A percentile compares a stretch with the other conserved stretches of the same genome.
Conservation (phyloP, 2,888 invertebrate species). For the Nomada fucata region DNA sequence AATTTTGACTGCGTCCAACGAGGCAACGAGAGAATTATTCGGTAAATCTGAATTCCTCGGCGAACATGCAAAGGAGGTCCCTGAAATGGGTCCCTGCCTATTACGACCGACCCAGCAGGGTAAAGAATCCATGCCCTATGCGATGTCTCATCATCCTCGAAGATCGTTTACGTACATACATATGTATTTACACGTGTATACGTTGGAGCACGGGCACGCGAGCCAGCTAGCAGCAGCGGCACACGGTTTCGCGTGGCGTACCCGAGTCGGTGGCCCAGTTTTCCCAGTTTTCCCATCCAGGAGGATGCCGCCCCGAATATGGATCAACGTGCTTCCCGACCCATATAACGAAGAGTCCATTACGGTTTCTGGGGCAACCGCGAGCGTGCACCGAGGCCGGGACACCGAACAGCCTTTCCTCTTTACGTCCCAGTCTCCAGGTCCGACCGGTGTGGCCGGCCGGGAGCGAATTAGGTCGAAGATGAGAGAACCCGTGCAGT, state of each 20-base stretch:
- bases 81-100: too few species aligned
- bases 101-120: too few species aligned
- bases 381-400: conserved; percentile 40
- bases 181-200: neutral
- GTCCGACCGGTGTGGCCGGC: conserved; percentile 41
- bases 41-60: too few species aligned
- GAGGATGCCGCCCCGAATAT: conserved; percentile 77
- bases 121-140: too few species aligned
- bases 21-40: too few species aligned
- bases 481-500: conserved; percentile 47
- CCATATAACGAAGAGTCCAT: conserved; percentile 59
- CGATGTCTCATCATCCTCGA: too few species aligned
- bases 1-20: too few species aligned
- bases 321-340: conserved; percentile 69
- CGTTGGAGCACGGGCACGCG: neutral
- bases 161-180: too few species aligned
- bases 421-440: conserved; percentile 44
- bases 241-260: conserved; percentile 65
- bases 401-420: conserved; percentile 51
- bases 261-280: conserved; percentile 76
- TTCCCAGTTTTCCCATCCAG: conserved; percentile 61
- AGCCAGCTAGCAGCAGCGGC: conserved; percentile 63
- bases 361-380: conserved; percentile 59
- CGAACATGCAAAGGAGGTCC: too few species aligned
- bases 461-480: conserved; percentile 35